These are phyloP conservation scores for Acronicta leporina DNA, from an alignment of 2,888 invertebrate species.

Conservation along the genomic window DNA sequence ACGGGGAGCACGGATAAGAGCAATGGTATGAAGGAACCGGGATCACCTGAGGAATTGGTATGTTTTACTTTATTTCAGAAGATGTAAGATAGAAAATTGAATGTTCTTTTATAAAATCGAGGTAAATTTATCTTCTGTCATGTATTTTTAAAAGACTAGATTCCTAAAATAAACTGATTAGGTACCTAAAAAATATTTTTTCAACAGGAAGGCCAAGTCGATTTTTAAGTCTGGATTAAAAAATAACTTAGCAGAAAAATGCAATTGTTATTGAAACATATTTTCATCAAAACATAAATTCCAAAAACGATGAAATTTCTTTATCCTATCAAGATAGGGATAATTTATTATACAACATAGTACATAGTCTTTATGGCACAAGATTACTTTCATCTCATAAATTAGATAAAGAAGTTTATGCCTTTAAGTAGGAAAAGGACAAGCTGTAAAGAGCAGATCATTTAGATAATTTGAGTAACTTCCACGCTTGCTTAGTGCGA, in stretches of 20 bases:
- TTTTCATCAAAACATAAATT: neutral
- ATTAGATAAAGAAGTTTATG: constrained; percentile 45
- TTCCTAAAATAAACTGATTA: constrained; percentile 2
- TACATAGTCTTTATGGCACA: neutral
- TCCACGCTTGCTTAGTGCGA: too few species aligned
- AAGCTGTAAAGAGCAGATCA: neutral
- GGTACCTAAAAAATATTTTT: neutral
- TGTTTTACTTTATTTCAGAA: constrained; percentile 69
- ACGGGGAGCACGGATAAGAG: constrained; percentile 92
- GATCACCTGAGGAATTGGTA: constrained; percentile 95
- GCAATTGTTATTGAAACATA: neutral
- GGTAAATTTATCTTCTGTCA: neutral
- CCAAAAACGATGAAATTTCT: neutral
- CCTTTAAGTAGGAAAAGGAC: neutral
- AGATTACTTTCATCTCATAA: constrained; percentile 27
- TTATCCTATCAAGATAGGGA: too few species aligned
- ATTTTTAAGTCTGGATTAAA: neutral
- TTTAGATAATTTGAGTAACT: too few species aligned
- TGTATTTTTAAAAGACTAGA: neutral
- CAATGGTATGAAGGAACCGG: constrained; percentile 96
- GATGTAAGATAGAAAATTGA: neutral
- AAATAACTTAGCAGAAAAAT: neutral
- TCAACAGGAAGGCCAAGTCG: neutral
- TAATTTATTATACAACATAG: too few species aligned
- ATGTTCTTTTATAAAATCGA: neutral